phyloP scores from a whole-genome alignment of 2,113 vertebrate species.

The Notothenia coriiceps region DNA sequence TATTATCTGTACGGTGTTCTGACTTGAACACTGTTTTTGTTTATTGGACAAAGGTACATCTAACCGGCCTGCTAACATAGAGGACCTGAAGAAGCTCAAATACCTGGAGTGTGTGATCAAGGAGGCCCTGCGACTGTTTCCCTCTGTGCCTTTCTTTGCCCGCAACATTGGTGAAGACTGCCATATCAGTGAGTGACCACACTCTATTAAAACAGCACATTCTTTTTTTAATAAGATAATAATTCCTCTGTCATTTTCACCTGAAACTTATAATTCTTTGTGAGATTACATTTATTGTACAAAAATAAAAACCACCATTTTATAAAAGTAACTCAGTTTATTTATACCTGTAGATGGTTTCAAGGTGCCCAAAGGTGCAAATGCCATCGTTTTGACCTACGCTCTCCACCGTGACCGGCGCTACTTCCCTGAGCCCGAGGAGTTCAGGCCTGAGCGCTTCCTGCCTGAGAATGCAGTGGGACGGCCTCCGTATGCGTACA shows the following conservation, averaged over 20 bases:
- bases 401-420: constrained; percentile 89
- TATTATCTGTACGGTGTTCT: background rate
- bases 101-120: constrained; percentile 96
- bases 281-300: background rate
- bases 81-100: constrained; percentile 91
- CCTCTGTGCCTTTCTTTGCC: constrained; percentile 93
- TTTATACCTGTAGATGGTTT: constrained; percentile 82
- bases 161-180: constrained; percentile 89
- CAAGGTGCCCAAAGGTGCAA: constrained; percentile 85
- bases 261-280: constrained; percentile 1
- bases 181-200: constrained; percentile 85
- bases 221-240: too few species aligned
- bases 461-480: constrained; percentile 87
- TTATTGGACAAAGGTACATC: constrained; percentile 81
- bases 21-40: background rate
- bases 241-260: background rate
- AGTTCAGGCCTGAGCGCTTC: constrained; percentile 94
- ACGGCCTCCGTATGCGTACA: constrained; percentile 88
- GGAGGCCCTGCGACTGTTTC: constrained; percentile 91
- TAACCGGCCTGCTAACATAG: constrained; percentile 80
- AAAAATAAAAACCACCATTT: background rate
- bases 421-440: constrained; percentile 90
- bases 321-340: too few species aligned
- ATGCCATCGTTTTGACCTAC: constrained; percentile 86
- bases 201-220: too few species aligned